Evolutionary conservation across 2,888 invertebrate species (phyloP).

Genomic region (Blastobasis adustella): DNA sequence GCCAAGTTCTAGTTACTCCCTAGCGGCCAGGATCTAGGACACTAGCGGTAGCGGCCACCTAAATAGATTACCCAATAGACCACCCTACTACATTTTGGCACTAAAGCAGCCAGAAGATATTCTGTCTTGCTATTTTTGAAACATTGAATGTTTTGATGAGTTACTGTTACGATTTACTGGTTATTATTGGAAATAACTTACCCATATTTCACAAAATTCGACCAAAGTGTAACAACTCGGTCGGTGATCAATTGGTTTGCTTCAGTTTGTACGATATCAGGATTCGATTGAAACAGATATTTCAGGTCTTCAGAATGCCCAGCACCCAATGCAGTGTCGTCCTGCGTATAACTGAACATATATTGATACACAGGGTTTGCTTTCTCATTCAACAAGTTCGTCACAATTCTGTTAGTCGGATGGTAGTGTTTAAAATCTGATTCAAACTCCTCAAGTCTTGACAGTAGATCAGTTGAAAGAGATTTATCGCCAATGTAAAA

Average conservation of each 20-base stretch:
- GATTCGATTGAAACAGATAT: conserved; percentile 39
- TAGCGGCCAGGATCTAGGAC: too few species aligned
- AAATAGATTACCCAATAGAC: too few species aligned
- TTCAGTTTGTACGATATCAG: conserved; percentile 20
- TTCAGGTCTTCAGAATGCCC: conserved; percentile 45
- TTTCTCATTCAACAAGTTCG: conserved; percentile 40
- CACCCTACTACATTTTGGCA: too few species aligned
- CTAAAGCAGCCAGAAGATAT: too few species aligned
- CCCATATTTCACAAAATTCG: too few species aligned
- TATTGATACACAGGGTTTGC: conserved; percentile 52
- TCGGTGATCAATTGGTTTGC: conserved; percentile 9
- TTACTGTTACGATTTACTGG: too few species aligned
- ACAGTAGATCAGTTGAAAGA: conserved; percentile 29
- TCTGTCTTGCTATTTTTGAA: too few species aligned
- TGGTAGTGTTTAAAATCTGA: conserved; percentile 54
- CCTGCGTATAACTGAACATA: conserved; percentile 46
- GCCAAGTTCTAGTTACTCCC: too few species aligned
- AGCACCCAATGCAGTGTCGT: conserved; percentile 30
- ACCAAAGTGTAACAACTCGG: too few species aligned
- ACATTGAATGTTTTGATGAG: too few species aligned
- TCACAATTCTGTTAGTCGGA: conserved; percentile 47
- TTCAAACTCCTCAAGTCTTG: conserved; percentile 42
- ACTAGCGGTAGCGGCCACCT: too few species aligned
- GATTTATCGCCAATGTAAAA: conserved; percentile 59
- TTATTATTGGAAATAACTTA: too few species aligned